phyloP scores from a whole-genome alignment of 64 coral and sea anemone species.

The Montipora sp. region DNA sequence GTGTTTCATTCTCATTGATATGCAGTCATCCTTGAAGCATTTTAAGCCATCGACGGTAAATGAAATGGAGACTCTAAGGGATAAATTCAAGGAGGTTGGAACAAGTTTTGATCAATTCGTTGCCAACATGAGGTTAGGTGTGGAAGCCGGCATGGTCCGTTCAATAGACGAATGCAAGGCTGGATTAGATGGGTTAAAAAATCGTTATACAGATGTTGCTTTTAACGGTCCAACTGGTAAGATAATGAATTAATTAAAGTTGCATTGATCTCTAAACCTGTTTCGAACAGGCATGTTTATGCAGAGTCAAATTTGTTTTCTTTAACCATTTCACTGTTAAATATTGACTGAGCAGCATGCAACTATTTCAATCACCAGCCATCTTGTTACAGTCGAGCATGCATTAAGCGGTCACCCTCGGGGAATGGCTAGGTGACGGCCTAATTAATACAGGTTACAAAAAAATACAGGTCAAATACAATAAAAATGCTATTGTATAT shows the following conservation, averaged over 20 bases:
- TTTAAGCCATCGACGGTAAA: constrained; percentile 64
- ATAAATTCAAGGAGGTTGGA: constrained; percentile 54
- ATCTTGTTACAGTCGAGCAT: too few relatives aligned
- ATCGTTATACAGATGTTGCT: constrained; percentile 48
- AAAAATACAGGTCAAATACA: too few relatives aligned
- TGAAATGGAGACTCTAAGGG: constrained; percentile 46
- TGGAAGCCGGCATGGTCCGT: constrained; percentile 84
- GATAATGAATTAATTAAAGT: neutral
- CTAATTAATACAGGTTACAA: too few relatives aligned
- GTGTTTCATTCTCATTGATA: constrained; percentile 36
- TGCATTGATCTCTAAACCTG: too few relatives aligned
- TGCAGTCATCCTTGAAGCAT: constrained; percentile 23
- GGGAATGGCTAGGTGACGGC: too few relatives aligned
- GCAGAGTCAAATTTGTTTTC: too few relatives aligned
- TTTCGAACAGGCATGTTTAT: too few relatives aligned
- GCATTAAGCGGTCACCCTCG: too few relatives aligned
- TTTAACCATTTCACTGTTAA: too few relatives aligned
- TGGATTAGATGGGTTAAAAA: constrained; percentile 57
- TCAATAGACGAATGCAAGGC: constrained; percentile 59
- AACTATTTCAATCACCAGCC: too few relatives aligned
- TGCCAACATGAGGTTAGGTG: constrained; percentile 66
- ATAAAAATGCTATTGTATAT: too few relatives aligned
- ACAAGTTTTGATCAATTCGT: constrained; percentile 49
- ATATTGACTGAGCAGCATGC: too few relatives aligned
- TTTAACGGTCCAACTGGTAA: constrained; percentile 63